Conservation (phyloP, 2,113 vertebrate genomes). For the Pseudorasbora parva region DNA sequence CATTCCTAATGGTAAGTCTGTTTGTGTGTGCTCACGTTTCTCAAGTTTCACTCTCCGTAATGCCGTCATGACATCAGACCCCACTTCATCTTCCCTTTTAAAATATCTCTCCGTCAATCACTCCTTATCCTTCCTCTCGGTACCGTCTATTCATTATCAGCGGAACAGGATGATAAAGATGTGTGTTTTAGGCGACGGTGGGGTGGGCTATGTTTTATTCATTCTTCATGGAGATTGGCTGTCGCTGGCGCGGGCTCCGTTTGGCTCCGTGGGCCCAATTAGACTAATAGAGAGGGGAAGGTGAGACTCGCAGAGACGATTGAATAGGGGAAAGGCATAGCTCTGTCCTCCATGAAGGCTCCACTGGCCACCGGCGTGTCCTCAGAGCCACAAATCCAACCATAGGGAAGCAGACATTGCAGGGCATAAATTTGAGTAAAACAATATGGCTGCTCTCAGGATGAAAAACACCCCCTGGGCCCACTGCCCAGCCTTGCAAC, state of each 20-base stretch:
- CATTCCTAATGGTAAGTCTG: slow-evolving; percentile 90
- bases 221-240: slow-evolving; percentile 51
- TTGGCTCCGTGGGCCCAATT: slow-evolving; percentile 59
- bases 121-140: slow-evolving; percentile 8
- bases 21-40: neutral
- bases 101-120: slow-evolving; percentile 43
- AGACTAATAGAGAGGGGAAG: slow-evolving; percentile 56
- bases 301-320: slow-evolving; percentile 43
- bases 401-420: slow-evolving; percentile 41
- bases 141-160: slow-evolving; percentile 51
- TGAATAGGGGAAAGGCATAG: slow-evolving; percentile 45
- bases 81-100: slow-evolving; percentile 19
- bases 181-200: slow-evolving; percentile 39
- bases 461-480: slow-evolving; percentile 71
- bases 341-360: slow-evolving; percentile 49
- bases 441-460: slow-evolving; percentile 75
- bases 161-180: slow-evolving; percentile 51
- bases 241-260: slow-evolving; percentile 44
- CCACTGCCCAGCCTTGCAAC: slow-evolving; percentile 57
- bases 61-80: slow-evolving; percentile 24
- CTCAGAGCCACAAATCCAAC: slow-evolving; percentile 54
- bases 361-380: slow-evolving; percentile 37
- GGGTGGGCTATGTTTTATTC: slow-evolving; percentile 59
- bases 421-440: slow-evolving; percentile 63
- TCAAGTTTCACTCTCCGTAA: slow-evolving; percentile 1